phyloP scores from a whole-genome alignment of 2,797 vertebrate species.

The Sandelia bainsii region DNA sequence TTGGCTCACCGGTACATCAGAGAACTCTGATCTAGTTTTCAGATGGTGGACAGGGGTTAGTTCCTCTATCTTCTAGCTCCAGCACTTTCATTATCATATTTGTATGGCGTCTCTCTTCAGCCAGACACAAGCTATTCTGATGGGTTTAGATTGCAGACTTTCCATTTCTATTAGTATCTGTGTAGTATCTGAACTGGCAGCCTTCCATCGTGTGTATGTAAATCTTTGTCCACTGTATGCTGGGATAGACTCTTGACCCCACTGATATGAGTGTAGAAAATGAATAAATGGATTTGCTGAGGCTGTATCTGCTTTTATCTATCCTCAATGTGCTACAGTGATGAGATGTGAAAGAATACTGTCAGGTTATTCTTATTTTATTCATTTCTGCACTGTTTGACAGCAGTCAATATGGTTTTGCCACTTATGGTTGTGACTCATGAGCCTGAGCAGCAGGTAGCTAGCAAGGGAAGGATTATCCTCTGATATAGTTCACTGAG shows the following conservation, averaged over 20 bases:
- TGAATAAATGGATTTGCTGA: conserved; percentile 54
- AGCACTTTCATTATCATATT: conserved; percentile 5
- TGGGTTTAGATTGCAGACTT: conserved; percentile 10
- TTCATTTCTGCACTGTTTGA: conserved; percentile 61
- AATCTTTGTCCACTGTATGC: conserved; percentile 13
- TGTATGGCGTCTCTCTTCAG: background rate
- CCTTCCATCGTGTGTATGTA: conserved; percentile 23
- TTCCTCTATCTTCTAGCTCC: background rate
- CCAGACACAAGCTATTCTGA: conserved; percentile 20
- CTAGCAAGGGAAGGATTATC: conserved; percentile 62
- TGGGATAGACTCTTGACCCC: conserved; percentile 19
- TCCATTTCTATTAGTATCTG: conserved; percentile 26
- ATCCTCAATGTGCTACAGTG: conserved; percentile 42
- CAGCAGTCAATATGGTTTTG: conserved; percentile 68
- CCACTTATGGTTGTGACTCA: conserved; percentile 53
- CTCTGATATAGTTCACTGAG: conserved; percentile 64
- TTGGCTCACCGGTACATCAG: background rate
- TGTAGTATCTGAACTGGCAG: conserved; percentile 23
- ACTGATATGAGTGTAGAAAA: conserved; percentile 43
- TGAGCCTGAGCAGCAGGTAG: conserved; percentile 59
- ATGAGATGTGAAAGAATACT: conserved; percentile 57
- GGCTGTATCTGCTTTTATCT: conserved; percentile 52
- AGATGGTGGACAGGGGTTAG: background rate
- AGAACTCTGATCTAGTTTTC: background rate
- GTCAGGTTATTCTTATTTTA: conserved; percentile 56